A percentile compares a stretch with the other conserved stretches of the same genome.
phyloP scores from a whole-genome alignment of 1,140 invertebrate species.

The Nephotettix cincticeps region DNA sequence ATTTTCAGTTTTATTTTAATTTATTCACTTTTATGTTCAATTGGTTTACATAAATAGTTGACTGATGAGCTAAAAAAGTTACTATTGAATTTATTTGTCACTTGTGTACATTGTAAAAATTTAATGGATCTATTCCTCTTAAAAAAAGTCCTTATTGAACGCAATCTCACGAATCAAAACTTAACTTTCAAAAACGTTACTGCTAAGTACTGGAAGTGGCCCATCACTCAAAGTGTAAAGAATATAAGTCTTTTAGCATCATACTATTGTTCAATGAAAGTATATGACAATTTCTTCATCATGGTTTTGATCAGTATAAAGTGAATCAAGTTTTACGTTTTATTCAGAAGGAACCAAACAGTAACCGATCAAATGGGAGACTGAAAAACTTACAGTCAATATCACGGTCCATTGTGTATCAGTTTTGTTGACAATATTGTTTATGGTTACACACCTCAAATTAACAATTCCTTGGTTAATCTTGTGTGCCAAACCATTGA shows the following conservation, averaged over 20 bases:
- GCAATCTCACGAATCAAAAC: neutral
- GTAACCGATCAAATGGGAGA: too few species aligned
- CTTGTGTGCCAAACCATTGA: too few species aligned
- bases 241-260: neutral
- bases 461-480: too few species aligned
- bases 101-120: neutral
- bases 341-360: too few species aligned
- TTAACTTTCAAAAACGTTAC: neutral
- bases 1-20: neutral
- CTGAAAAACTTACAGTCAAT: too few species aligned
- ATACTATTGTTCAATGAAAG: too few species aligned
- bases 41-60: neutral
- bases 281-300: too few species aligned
- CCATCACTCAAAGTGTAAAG: neutral
- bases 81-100: neutral
- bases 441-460: too few species aligned
- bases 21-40: neutral
- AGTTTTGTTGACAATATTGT: too few species aligned
- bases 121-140: neutral
- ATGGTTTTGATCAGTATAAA: too few species aligned
- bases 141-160: neutral
- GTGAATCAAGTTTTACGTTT: neutral
- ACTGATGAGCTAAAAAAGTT: neutral
- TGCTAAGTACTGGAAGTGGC: neutral
- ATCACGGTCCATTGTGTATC: too few species aligned